Percentiles rank a stretch among this genome's conserved stretches.
Evolutionary conservation across 2,888 invertebrate species (phyloP).

Genomic region (Xestia c-nigrum): DNA sequence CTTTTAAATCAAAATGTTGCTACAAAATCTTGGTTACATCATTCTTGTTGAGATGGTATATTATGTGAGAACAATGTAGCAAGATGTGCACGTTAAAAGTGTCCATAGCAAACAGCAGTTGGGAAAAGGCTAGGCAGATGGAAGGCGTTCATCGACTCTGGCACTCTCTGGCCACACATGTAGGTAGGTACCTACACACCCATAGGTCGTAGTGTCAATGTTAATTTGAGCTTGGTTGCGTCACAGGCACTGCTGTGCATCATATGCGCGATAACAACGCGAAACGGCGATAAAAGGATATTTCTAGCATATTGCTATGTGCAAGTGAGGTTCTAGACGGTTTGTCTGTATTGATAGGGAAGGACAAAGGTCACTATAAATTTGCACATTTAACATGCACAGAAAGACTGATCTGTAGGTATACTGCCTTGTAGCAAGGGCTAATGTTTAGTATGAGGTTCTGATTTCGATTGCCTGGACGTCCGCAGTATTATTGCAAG

Average conservation of each 20-base stretch:
- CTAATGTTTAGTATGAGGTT: not conserved
- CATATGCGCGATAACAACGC: slow-evolving; percentile 36
- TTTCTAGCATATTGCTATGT: slow-evolving; percentile 22
- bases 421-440: not conserved
- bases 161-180: no score
- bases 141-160: no score
- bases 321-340: slow-evolving; percentile 32
- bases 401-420: not conserved
- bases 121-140: no score
- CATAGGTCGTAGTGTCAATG: slow-evolving; percentile 70
- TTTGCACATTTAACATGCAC: not conserved
- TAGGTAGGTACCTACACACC: no score
- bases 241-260: slow-evolving; percentile 36
- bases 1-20: no score
- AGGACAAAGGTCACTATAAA: slow-evolving; percentile 8
- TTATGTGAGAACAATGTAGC: no score
- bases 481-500: not conserved
- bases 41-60: no score
- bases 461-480: not conserved
- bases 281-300: slow-evolving; percentile 42
- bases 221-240: slow-evolving; percentile 67
- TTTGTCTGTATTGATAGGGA: slow-evolving; percentile 26
- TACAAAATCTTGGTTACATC: no score
- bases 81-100: no score
- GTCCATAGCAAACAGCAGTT: no score